A percentile compares a stretch with the other conserved stretches of the same genome.
phyloP scores from a whole-genome alignment of 1,140 invertebrate species.

The Gonioctena quinquepunctata region DNA sequence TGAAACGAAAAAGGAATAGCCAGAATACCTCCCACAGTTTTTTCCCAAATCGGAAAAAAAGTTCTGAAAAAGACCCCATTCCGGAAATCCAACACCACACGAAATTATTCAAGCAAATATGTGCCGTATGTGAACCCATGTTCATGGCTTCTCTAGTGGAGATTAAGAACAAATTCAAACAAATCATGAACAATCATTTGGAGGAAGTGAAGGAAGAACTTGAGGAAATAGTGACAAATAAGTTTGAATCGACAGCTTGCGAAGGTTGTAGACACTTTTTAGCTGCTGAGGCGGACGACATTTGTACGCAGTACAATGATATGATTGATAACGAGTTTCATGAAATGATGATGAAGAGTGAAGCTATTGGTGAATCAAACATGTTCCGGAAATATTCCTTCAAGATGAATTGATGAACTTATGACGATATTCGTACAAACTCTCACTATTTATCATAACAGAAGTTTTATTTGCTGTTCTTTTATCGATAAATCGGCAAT shows the following conservation, averaged over 20 bases:
- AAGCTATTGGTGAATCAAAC: not conserved
- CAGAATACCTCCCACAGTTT: not conserved
- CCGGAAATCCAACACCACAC: not conserved
- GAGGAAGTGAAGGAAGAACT: not conserved
- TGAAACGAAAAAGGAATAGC: not conserved
- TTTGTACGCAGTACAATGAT: not conserved
- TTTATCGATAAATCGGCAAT: too few relatives aligned
- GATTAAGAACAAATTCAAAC: not conserved
- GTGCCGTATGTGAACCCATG: constrained; percentile 3
- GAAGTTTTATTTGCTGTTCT: too few relatives aligned
- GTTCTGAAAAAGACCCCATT: not conserved
- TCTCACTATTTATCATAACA: too few relatives aligned
- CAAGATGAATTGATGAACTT: not conserved
- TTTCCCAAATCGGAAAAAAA: not conserved
- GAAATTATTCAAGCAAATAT: not conserved
- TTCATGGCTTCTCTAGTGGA: not conserved
- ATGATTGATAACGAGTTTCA: not conserved
- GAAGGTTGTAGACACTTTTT: not conserved
- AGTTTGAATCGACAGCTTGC: not conserved
- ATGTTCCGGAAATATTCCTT: not conserved
- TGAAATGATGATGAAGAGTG: not conserved
- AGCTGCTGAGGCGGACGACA: not conserved
- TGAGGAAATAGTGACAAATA: not conserved
- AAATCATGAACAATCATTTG: not conserved
- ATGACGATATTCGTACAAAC: too few relatives aligned